Evolutionary conservation across 2,113 vertebrate genomes (phyloP), one percentile per base, ranked within the genome.

Genomic region (Phaethon lepturus): DNA sequence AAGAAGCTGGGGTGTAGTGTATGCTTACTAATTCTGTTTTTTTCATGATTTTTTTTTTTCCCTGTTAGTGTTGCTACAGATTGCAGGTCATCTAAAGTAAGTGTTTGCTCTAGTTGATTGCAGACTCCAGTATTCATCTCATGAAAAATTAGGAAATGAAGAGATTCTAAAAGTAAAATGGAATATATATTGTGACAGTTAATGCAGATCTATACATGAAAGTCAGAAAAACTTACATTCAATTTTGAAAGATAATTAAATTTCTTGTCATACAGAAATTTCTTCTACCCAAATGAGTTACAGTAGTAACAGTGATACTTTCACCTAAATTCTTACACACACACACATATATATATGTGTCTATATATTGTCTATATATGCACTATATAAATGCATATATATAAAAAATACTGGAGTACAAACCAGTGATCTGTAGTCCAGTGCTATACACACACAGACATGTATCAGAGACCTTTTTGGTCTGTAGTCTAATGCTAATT

Each of bases 1-100:
- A 97, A 88, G 89, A 96, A 91, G 38, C 83, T 94, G 88, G 60
- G 49, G 66, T 35, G 53, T 68, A 35, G 6, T 56, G 40, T 73
- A 50, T 96, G 66, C 73, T 91, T 95, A 25, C 14, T 45, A n/a
- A 59, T 93, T 95, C 26, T 64, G 64, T 71, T 77, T 90, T 83
- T 78, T 50, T 55, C 6, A 63, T 10, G 28, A 69, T 75, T 2
- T 8, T 94, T 92, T 95, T 97, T 96, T 97, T 95, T 95, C 91
- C 23, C 13, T 81, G 58, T 93, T 88, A 82, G 76, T 85, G 60
- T 97, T 94, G 80, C 89, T 96, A 62, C 52, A 95, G 88, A 69
- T 95, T 89, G 88, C 62, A 90, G 86, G 93, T 97, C 56, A 73
- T 75, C 84, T 95, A 11, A 91, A 95, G 68, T 90, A 95, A 58